These are phyloP conservation scores for Brachionus rubens DNA, from an alignment of 1,140 invertebrate species.

Conservation along the genomic window DNA sequence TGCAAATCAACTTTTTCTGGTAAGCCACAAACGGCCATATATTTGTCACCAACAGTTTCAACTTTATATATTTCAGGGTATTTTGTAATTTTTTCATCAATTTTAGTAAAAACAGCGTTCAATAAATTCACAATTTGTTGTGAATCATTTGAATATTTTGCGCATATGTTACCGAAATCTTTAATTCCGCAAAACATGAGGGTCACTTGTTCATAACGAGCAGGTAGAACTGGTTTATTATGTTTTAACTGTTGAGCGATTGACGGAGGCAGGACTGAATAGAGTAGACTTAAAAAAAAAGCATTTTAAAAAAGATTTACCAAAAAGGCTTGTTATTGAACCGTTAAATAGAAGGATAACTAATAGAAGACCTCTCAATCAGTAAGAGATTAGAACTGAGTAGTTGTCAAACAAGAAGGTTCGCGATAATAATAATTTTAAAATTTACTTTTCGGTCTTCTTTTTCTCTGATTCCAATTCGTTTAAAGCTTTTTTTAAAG, in stretches of 20 bases:
- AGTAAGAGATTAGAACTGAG: background rate
- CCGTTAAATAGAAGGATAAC: no score
- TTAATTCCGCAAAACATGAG: constrained; percentile 59
- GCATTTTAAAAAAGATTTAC: background rate
- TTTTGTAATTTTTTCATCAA: constrained; percentile 75
- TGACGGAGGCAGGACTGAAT: constrained; percentile 85
- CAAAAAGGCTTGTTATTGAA: background rate
- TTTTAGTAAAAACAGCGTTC: constrained; percentile 57
- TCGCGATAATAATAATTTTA: background rate
- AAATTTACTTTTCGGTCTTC: constrained; percentile 83
- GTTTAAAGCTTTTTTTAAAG: constrained; percentile 87
- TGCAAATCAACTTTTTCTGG: constrained; percentile 86
- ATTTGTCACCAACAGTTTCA: constrained; percentile 60
- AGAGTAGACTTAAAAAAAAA: constrained; percentile 70
- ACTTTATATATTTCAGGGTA: constrained; percentile 70
- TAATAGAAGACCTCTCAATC: no score
- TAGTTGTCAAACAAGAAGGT: no score
- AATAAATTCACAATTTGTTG: constrained; percentile 58
- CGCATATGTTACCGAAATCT: constrained; percentile 57
- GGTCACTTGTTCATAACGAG: constrained; percentile 53
- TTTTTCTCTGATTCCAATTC: constrained; percentile 91
- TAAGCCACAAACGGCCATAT: constrained; percentile 73
- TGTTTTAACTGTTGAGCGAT: constrained; percentile 88
- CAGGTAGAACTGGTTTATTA: constrained; percentile 66
- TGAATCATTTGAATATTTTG: constrained; percentile 53